A percentile compares a stretch with the other conserved stretches of the same genome.
Evolutionary conservation across 2,797 vertebrate species (phyloP).

Genomic region (Uromys caudimaculatus): DNA sequence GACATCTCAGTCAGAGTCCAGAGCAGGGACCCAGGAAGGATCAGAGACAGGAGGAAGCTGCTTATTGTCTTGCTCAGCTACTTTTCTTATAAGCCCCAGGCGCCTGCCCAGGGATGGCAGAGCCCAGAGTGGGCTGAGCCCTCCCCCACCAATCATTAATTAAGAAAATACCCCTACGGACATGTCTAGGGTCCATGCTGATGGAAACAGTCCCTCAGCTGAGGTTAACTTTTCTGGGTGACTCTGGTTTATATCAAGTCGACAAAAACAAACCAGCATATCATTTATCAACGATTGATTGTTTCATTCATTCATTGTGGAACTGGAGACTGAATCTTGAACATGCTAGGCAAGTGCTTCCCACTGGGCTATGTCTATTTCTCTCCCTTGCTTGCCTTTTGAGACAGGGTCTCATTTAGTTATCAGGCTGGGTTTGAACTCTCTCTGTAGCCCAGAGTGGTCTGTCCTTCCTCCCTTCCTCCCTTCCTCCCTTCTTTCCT

Average conservation of each 20-base stretch:
- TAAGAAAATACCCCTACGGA: neutral
- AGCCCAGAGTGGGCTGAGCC: neutral
- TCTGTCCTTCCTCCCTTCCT: neutral
- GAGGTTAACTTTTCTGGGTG: neutral
- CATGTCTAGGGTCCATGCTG: neutral
- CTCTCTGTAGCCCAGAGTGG: neutral
- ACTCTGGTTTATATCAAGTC: neutral
- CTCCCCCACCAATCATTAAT: neutral
- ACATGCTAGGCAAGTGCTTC: neutral
- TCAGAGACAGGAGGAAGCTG: neutral
- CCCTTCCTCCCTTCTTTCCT: neutral
- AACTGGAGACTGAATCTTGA: neutral
- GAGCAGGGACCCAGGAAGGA: neutral
- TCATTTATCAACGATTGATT: neutral
- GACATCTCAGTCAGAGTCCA: neutral
- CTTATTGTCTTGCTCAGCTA: neutral
- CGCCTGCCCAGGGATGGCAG: neutral
- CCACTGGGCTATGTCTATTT: neutral
- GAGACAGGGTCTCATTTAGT: neutral
- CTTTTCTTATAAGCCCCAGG: neutral
- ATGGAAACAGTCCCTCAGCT: neutral
- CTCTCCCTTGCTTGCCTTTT: neutral
- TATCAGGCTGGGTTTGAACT: neutral
- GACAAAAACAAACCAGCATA: neutral
- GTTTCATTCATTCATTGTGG: neutral